Conservation (phyloP, 1,140 invertebrate genomes). For the Trichonephila clavata region DNA sequence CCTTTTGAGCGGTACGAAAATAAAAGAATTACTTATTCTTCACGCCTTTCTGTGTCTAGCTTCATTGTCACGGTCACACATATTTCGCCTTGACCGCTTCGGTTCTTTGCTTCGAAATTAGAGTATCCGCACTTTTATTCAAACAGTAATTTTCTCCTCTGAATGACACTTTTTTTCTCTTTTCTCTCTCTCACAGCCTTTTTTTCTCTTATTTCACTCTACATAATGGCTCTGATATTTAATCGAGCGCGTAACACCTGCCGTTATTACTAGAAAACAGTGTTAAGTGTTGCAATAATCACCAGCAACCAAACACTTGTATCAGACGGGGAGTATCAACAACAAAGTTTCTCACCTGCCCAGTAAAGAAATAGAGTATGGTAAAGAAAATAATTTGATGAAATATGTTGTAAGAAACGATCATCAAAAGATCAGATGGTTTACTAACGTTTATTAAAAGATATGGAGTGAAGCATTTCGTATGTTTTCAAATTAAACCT, state of each 20-base stretch:
- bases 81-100: conserved; percentile 10
- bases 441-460: no score
- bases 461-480: no score
- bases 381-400: no score
- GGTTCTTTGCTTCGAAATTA: neutral
- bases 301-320: neutral
- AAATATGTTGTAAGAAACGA: no score
- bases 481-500: no score
- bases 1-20: neutral
- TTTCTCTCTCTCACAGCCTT: neutral
- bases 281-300: neutral
- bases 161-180: neutral
- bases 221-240: neutral
- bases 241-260: neutral
- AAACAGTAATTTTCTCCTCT: neutral
- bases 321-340: neutral
- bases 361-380: no score
- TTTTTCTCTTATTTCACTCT: neutral
- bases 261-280: neutral
- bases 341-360: neutral
- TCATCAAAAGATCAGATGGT: no score
- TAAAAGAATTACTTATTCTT: neutral
- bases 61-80: neutral
- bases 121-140: neutral
- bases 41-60: neutral